Base-by-base conservation (phyloP, 1,140 invertebrate species). In the Drosophila willistoni region DNA sequence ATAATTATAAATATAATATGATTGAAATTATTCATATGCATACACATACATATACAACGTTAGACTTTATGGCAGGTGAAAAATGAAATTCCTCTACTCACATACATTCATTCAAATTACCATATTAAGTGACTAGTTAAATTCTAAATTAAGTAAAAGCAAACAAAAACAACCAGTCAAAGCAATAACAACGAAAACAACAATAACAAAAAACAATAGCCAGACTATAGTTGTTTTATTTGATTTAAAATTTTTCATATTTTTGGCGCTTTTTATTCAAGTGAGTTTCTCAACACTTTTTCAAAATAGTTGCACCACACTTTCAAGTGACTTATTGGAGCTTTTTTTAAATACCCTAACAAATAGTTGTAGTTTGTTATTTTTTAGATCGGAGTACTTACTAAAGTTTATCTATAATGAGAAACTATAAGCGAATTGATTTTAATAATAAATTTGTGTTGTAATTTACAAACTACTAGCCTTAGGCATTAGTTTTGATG, bases 1-100 rank as follows among this genome's bases (percentile, higher is more conserved):
- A 72, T 68, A 77, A 77, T 71, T 75, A 75, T 75, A 75, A 86
- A 85, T 86, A 74, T 86, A 86, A 85, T 86, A 74, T 86, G 81
- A 86, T 74, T 85, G 78, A 75, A 86, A 85, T 87, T 81, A 85
- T 51, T 17, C 44, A 17, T 19, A 44, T 14, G 7, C 14, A 7
- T 42, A 47, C 80, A 3, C 3, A 3, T 25, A 25, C 22, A 22
- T 22, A 22, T 22, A 68, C n/a, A n/a, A n/a, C 70, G 68, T 73
- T 60, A 76, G 44, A 85, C 77, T 75, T 57, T 67, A 62, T 59
- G 67, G 56, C 81, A 69, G 68, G 74, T 81, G 71, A 78, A 78
- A 85, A 78, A 85, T 80, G n/a, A 66, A 70, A 78, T 73, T 59
- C 63, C 22, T 36, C 47, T 41, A 59, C 22, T 64, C 55, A 72